phyloP scores from a whole-genome alignment of 2,888 invertebrate species.

The Perizoma flavofasciatum region DNA sequence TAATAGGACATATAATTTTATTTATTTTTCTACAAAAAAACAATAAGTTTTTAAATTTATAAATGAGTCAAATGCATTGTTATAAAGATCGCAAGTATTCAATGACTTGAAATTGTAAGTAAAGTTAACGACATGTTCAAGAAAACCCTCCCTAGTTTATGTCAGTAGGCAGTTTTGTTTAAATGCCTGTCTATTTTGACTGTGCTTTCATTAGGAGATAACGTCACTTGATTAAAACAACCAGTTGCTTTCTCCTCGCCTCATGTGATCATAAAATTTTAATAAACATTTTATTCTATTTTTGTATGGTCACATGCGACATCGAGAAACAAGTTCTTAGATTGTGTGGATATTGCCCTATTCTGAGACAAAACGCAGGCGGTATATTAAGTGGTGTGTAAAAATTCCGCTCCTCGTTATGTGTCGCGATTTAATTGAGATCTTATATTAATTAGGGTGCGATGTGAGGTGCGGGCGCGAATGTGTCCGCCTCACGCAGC shows the following conservation, averaged over 20 bases:
- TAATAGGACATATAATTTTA: constrained; percentile 38
- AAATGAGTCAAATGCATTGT: constrained; percentile 25
- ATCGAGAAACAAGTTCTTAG: constrained; percentile 68
- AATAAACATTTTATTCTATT: constrained; percentile 57
- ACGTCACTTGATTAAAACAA: constrained; percentile 48
- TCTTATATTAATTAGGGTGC: constrained; percentile 84
- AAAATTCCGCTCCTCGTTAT: constrained; percentile 77
- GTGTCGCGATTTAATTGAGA: constrained; percentile 84
- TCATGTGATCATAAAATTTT: constrained; percentile 56
- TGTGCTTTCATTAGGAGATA: constrained; percentile 36
- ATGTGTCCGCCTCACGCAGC: constrained; percentile 80
- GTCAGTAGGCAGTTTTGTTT: constrained; percentile 20
- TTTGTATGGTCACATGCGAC: constrained; percentile 53
- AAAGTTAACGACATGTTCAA: constrained; percentile 17
- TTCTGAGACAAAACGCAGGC: constrained; percentile 65
- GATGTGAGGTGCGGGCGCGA: constrained; percentile 72
- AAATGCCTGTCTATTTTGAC: constrained; percentile 38
- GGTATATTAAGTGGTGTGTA: constrained; percentile 67
- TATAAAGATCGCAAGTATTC: constrained; percentile 18
- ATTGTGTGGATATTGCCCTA: constrained; percentile 69
- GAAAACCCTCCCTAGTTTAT: constrained; percentile 25
- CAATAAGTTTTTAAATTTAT: constrained; percentile 19
- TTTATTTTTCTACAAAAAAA: constrained; percentile 34
- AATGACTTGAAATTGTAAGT: constrained; percentile 13
- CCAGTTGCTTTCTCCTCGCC: constrained; percentile 52